Percentiles rank a stretch among this genome's conserved stretches.
Conservation (phyloP, 2,888 invertebrate species). For the Arge pagana region DNA sequence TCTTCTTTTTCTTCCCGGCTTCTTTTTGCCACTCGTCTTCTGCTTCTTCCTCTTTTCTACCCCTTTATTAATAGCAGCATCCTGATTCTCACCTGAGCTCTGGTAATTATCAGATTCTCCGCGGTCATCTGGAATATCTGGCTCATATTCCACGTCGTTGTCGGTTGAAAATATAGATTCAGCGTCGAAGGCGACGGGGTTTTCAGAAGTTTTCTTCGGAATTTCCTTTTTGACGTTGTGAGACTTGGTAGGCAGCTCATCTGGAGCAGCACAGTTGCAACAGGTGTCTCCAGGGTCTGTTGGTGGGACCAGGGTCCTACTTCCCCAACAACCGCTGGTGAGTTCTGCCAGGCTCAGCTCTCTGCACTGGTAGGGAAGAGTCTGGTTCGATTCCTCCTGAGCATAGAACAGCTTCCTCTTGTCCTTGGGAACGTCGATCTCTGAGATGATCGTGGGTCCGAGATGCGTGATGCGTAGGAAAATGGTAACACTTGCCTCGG, state of each 20-base stretch:
- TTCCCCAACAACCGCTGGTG: slow-evolving; percentile 35
- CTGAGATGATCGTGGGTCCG: slow-evolving; percentile 45
- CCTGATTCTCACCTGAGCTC: too few species aligned
- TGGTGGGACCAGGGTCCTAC: slow-evolving; percentile 27
- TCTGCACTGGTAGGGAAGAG: slow-evolving; percentile 41
- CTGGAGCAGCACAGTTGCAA: slow-evolving; percentile 30
- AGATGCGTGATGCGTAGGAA: slow-evolving; percentile 46
- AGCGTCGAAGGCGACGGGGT: too few species aligned
- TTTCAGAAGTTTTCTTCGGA: too few species aligned
- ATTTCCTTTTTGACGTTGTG: background rate
- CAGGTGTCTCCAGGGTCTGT: slow-evolving; percentile 21
- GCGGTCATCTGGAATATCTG: too few species aligned
- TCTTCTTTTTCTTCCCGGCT: background rate
- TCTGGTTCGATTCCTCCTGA: slow-evolving; percentile 41
- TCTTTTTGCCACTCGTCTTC: background rate
- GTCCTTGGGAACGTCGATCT: slow-evolving; percentile 35
- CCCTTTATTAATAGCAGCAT: too few species aligned
- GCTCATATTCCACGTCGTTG: too few species aligned
- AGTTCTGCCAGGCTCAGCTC: slow-evolving; percentile 36
- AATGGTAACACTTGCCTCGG: slow-evolving; percentile 35
- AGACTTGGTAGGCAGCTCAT: too few species aligned
- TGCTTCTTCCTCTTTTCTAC: background rate
- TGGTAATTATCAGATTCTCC: too few species aligned
- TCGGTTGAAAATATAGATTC: too few species aligned
- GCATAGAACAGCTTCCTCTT: slow-evolving; percentile 36